These are phyloP conservation scores for Tridacna gigas DNA, from an alignment of 2,888 invertebrate species.

Conservation along the genomic window DNA sequence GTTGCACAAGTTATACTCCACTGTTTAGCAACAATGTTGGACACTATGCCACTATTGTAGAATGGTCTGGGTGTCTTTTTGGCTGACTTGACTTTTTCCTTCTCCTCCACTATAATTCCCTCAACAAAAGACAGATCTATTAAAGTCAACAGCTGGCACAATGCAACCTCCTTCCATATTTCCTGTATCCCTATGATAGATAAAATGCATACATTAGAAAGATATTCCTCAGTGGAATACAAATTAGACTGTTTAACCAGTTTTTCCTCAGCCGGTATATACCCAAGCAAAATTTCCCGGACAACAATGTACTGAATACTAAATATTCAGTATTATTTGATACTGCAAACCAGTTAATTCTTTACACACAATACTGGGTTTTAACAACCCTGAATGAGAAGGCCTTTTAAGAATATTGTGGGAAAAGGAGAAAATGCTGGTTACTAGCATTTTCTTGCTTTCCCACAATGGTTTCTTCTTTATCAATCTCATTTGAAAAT, in stretches of 20 bases:
- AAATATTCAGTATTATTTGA: too few relatives aligned
- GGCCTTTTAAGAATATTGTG: too few relatives aligned
- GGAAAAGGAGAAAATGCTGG: not conserved
- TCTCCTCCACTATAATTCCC: slow-evolving; percentile 76
- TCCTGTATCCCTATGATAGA: slow-evolving; percentile 74
- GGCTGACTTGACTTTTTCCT: slow-evolving; percentile 65
- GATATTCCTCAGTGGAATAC: too few relatives aligned
- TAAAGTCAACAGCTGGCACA: slow-evolving; percentile 80
- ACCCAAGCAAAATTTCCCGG: too few relatives aligned
- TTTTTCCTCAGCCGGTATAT: too few relatives aligned
- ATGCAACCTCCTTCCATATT: slow-evolving; percentile 80
- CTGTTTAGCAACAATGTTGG: slow-evolving; percentile 75
- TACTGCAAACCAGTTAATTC: too few relatives aligned
- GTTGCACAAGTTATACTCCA: slow-evolving; percentile 69
- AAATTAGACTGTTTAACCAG: too few relatives aligned
- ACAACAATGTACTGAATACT: too few relatives aligned
- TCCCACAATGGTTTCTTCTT: not conserved
- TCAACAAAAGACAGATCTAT: slow-evolving; percentile 83
- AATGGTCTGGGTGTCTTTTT: slow-evolving; percentile 63
- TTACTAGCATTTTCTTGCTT: not conserved
- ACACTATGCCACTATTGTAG: slow-evolving; percentile 67
- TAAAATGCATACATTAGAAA: too few relatives aligned
- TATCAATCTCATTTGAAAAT: too few relatives aligned
- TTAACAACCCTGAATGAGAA: too few relatives aligned
- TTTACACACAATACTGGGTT: too few relatives aligned